Evolutionary conservation across 2,113 vertebrate genomes (phyloP), one percentile per base, ranked within the genome.

Genomic region (Acanthisitta chloris): DNA sequence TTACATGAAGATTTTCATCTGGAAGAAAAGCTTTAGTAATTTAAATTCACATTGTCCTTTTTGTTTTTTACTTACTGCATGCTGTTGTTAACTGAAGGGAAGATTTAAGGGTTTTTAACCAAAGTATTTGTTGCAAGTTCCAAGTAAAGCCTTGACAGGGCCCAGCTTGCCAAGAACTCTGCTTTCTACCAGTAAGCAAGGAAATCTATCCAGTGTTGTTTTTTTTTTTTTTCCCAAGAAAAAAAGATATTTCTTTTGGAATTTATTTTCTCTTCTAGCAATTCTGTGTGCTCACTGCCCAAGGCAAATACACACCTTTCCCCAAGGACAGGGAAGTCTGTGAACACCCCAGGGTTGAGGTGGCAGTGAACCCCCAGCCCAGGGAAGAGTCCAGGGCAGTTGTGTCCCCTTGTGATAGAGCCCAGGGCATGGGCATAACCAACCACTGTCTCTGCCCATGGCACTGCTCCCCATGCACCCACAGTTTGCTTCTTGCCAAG

Each of bases 221-320:
- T 61, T 73, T 77, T 42, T 42, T 64, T 14, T 6, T 33, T 42
- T 10, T 19, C 24, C 48, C 23, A 20, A 20, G 11, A 15, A 24
- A 74, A 89, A 42, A 74, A 46, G 6, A 70, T 19, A 8, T 38
- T 96, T 93, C 25, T 73, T 82, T 92, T 54, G 46, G 82, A 78
- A 67, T 86, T 79, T 24, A 34, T 82, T 80, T 46, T 86, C 66
- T 81, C n/a, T 70, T 43, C 80, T 92, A 92, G 91, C 10, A 9
- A 82, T 86, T 88, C 91, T 38, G 25, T 16, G 58, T 5, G 70
- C 86, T 61, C 79, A 9, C 38, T 88, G 85, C 96, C 92, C 92
- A 87, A 95, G 55, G 92, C 78, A 95, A 97, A 87, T 93, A 93
- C 88, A 46, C 48, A 84, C 94, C 96, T 96, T 95, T 96, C 94